Evolutionary conservation across 2,113 vertebrate species (phyloP), one percentile per base, ranked within the genome.

Genomic region (Ailurus styani): DNA sequence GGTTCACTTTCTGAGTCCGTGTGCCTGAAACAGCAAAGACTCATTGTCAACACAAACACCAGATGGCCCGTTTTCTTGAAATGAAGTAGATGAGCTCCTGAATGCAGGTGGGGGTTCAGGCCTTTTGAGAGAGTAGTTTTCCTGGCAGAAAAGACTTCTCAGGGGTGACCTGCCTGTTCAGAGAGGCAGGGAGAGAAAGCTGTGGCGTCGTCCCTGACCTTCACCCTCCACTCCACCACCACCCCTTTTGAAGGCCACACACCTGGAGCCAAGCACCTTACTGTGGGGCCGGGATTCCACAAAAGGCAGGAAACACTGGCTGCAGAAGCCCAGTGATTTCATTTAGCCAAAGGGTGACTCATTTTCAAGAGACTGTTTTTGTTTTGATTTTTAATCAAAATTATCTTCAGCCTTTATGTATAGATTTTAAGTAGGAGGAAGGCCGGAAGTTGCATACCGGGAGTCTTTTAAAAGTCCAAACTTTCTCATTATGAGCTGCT

Each of bases 361-460:
- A 40, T 93, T 95, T 55, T 42, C 5, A 40, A 72, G 64, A 77
- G 17, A 77, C 25, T 55, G 23, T 73, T 86, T 93, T 89, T 57
- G 47, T 70, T 95, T 93, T 47, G 25, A 57, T 77, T 96, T 96
- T 95, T 64, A 95, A n/a, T 96, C 60, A 83, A 86, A 96, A 90
- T 77, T 90, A 57, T 79, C 73, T 90, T 62, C 62, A 72, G 57
- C 20, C 47, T 60, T 86, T n/a, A 21, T 45, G 21, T 34, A 34
- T 88, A 18, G 45, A 75, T 84, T 88, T 93, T 54, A 97, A 91
- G 60, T 90, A 94, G 78, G 83, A 89, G 62, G 57, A 92, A 70
- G 78, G 87, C 54, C 79, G 66, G 60, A 84, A 96, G 73, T 83
- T 78, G 47, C 27, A 62, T 47, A 17, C 27, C 55, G 60, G 21